Base-by-base conservation (phyloP, 2,113 vertebrate genomes). In the Burhinus oedicnemus region DNA sequence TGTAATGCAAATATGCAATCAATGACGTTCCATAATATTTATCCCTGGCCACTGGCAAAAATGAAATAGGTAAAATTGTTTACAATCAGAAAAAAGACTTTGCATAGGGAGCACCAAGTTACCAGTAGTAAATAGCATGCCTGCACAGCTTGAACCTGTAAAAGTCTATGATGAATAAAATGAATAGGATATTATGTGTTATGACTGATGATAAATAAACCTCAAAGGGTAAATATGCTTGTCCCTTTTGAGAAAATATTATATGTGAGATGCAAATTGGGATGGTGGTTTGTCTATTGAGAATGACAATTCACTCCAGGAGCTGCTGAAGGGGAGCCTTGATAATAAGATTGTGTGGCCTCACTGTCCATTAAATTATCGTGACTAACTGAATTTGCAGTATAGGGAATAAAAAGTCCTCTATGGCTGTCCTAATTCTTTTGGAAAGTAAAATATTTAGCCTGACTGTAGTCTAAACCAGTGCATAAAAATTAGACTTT, bases 131-230 rank as follows among this genome's bases (percentile, higher is more conserved):
- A 94, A 94, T 74, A 84, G 49, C 42, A 62, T 65, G 42, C 57
- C 58, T 76, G 42, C 84, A 79, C 66, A 68, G 55, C 79, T 47
- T 85, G 62, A 92, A 79, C 69, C 80, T 93, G 80, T 81, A 92
- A 93, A 95, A 93, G 55, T 93, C 51, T 90, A 17, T 81, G 54
- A 84, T 83, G 80, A 94, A 79, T 92, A 89, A 93, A 97, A 71
- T 0, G 0, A 52, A 40, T 71, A 77, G 65, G 62, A 60, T 25
- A 68, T 90, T 90, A 79, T 77, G 15, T 77, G 68, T 86, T 92
- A 79, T 83, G 80, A 52, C 77, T 89, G 68, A 88, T 92, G 87
- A 89, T 61, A 89, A 93, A 95, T 95, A 90, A 90, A 86, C 55
- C 64, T 90, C 0, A 3, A 71, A 96, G 92, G 78, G 40, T 93